Base-by-base conservation (phyloP, 2,888 invertebrate species). In the Eilema caniola region DNA sequence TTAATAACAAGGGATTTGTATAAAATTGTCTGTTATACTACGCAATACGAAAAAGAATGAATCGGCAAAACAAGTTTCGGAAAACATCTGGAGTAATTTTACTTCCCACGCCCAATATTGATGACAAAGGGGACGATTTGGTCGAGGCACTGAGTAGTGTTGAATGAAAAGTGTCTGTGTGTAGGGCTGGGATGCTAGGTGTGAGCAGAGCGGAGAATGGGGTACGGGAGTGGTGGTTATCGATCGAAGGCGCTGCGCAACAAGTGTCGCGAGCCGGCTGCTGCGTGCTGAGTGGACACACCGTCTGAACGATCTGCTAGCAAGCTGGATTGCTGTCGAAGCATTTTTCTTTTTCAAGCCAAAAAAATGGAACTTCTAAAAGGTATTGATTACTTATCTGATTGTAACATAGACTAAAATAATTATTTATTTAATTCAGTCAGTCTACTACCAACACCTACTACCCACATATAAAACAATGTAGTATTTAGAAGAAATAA, bases 161-260 rank as follows among this genome's bases (percentile, higher is more conserved):
- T 86, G 83, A 86, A 86, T 85, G 78, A 83, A 78, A 84, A 83
- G 79, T 84, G 81, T 82, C 78, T 77, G 76, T 78, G 77, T 77
- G 81, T 75, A 69, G 69, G 67, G 71, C 56, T 61, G 66, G 63
- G 72, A 24, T 56, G 59, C 63, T 56, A 57, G 72, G 73, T 69
- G 66, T 62, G 69, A 53, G 69, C 64, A 57, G 76, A 79, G 72
- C 69, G 77, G 81, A 82, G 82, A 82, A 79, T 81, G 78, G 83
- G 82, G 74, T 81, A 78, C 82, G 79, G 69, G 74, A 73, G 79
- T 72, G 82, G 75, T 67, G 71, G 75, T 74, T 91, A 94, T 94
- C 92, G 94, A 94, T 93, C 90, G 85, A 78, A 82, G 80, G 81
- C 83, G 81, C 90, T 90, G 93, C 93, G 94, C 93, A 94, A 94